Evolutionary conservation across 1,140 invertebrate species (phyloP), one percentile per base, ranked within the genome.

Genomic region (Phymastichus coffea): DNA sequence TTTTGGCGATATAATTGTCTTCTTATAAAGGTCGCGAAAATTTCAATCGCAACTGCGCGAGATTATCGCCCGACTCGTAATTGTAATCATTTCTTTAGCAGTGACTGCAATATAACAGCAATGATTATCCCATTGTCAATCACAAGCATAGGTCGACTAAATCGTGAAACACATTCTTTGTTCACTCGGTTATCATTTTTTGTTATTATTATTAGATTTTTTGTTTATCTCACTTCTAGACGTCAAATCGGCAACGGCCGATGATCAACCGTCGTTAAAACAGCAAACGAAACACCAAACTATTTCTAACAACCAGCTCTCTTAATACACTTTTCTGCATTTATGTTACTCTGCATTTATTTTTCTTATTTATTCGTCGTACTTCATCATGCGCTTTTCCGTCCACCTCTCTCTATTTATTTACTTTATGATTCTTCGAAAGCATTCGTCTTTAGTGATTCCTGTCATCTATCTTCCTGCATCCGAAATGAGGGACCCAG

Each of bases 281-380:
- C 71, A 76, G 71, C 73, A 77, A 76, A 78, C 70, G 67, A 75
- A 78, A 78, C 72, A 75, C 68, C 71, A 73, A 77, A 70, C 74
- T 77, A 77, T 71, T 68, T 68, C 70, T 75, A 77, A 74, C 72
- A 76, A 70, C 61, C 71, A 74, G 64, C 65, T 63, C 57, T 73
- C 66, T 67, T 62, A 54, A 33, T 57, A 66, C 63, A 54, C 46
- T 67, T 46, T 67, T 57, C 61, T 73, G 67, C 69, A 67, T 70
- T 40, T 66, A 65, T 66, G 56, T 59, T 62, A n/a, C 26, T 47
- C 20, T 70, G 67, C 25, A 40, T 46, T 30, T 40, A 51, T 41
- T 43, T 35, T 60, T 63, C 52, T 63, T 51, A 55, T 65, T 57
- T 61, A 33, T 55, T 49, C 64, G 41, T 58, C 44, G 57, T 55